phyloP scores from a whole-genome alignment of 1,140 invertebrate genomes.

The Solenopsis invicta region DNA sequence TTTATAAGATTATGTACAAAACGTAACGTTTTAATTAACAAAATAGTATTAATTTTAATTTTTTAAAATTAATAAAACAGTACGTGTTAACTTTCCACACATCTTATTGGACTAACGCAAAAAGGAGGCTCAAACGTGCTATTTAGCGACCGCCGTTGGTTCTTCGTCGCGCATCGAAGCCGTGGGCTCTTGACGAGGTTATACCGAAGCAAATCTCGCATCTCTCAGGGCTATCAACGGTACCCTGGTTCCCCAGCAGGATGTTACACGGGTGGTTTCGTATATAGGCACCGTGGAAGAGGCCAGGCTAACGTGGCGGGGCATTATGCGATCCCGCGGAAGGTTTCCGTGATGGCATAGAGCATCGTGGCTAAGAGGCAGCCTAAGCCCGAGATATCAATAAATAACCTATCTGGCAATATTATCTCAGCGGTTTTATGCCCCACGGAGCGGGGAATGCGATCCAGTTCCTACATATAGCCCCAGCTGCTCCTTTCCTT shows the following conservation, averaged over 20 bases:
- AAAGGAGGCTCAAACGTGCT: background rate
- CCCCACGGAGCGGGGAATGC: slow-evolving; percentile 76
- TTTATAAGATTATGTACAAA: background rate
- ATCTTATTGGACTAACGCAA: background rate
- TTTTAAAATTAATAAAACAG: background rate
- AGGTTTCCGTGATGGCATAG: slow-evolving; percentile 74
- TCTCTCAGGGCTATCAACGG: slow-evolving; percentile 74
- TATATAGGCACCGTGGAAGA: slow-evolving; percentile 44
- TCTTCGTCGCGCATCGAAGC: slow-evolving; percentile 43
- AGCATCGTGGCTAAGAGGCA: slow-evolving; percentile 68
- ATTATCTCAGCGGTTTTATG: slow-evolving; percentile 82
- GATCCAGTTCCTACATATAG: slow-evolving; percentile 81
- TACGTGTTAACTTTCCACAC: background rate
- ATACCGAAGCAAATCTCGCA: slow-evolving; percentile 68
- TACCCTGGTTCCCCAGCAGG: slow-evolving; percentile 67
- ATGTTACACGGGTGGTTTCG: slow-evolving; percentile 70
- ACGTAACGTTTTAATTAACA: background rate
- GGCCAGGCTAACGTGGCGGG: slow-evolving; percentile 23
- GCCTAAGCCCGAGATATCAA: slow-evolving; percentile 78
- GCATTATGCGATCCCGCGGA: slow-evolving; percentile 72
- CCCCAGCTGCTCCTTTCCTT: slow-evolving; percentile 61
- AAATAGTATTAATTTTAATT: background rate
- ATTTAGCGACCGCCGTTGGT: slow-evolving; percentile 19
- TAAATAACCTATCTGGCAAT: slow-evolving; percentile 85
- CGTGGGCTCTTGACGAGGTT: slow-evolving; percentile 53